Percentiles rank a stretch among this genome's conserved stretches.
Evolutionary conservation across 2,113 vertebrate species (phyloP).

Genomic region (Malurus elegans): DNA sequence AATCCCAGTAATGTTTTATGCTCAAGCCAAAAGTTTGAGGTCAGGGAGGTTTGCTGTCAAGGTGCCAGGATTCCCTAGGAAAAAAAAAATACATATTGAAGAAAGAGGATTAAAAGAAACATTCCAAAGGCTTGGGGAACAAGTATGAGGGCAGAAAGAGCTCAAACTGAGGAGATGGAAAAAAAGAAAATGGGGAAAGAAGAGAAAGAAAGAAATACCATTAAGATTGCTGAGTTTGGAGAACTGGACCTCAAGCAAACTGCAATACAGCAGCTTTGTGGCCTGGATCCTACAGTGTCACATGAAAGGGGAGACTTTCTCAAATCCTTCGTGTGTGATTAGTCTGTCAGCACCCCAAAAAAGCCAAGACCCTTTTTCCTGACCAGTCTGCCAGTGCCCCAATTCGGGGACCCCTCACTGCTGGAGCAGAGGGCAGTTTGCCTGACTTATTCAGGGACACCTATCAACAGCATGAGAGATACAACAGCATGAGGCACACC

Average conservation of each 20-base stretch:
- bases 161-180: neutral
- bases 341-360: neutral
- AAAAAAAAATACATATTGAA: neutral
- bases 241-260: neutral
- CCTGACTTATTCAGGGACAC: neutral
- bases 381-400: neutral
- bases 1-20: neutral
- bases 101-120: neutral
- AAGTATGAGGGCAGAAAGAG: neutral
- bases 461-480: neutral
- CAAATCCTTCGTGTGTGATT: neutral
- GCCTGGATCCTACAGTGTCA: neutral
- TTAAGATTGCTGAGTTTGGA: neutral
- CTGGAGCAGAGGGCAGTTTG: neutral
- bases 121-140: neutral
- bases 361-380: neutral
- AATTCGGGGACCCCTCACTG: neutral
- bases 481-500: neutral
- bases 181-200: neutral
- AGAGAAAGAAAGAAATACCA: neutral
- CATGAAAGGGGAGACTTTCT: neutral
- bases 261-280: neutral
- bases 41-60: neutral
- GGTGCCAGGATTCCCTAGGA: neutral
- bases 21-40: neutral